Conservation (phyloP, 2,888 invertebrate species). For the Caradrina kadenii region DNA sequence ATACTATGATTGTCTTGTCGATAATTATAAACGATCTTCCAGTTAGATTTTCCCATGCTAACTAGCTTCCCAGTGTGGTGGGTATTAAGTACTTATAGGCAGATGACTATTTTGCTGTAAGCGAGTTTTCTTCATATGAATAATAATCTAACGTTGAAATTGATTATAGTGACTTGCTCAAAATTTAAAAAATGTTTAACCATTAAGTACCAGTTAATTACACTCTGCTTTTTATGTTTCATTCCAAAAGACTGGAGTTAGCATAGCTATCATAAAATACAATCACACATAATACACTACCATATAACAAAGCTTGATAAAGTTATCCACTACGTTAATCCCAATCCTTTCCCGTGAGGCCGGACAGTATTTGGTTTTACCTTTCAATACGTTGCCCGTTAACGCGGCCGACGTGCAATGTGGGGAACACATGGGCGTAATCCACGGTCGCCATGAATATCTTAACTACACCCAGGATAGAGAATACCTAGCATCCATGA, state of each 20-base stretch:
- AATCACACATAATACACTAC: not conserved
- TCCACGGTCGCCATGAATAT: constrained; percentile 56
- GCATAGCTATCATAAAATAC: not conserved
- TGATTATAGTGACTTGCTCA: not conserved
- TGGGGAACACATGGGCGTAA: constrained; percentile 81
- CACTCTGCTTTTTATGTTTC: not conserved
- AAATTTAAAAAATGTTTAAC: too few relatives aligned
- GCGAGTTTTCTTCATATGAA: not conserved
- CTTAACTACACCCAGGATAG: constrained; percentile 36
- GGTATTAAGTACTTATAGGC: too few relatives aligned
- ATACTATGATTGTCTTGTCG: too few relatives aligned
- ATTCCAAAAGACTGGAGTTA: not conserved
- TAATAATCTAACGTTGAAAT: not conserved
- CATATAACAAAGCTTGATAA: constrained; percentile 26
- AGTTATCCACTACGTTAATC: constrained; percentile 41
- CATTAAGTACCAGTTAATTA: not conserved
- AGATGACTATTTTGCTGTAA: too few relatives aligned
- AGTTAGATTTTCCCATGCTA: too few relatives aligned
- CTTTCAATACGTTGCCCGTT: constrained; percentile 75
- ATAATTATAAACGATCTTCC: too few relatives aligned
- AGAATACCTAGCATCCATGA: not conserved
- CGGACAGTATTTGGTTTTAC: constrained; percentile 73
- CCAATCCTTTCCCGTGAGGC: constrained; percentile 63
- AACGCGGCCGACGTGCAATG: constrained; percentile 76
- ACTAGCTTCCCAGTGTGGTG: too few relatives aligned